These are phyloP conservation scores for Heterocephalus glaber DNA, from an alignment of 2,113 vertebrate species.

Conservation along the genomic window DNA sequence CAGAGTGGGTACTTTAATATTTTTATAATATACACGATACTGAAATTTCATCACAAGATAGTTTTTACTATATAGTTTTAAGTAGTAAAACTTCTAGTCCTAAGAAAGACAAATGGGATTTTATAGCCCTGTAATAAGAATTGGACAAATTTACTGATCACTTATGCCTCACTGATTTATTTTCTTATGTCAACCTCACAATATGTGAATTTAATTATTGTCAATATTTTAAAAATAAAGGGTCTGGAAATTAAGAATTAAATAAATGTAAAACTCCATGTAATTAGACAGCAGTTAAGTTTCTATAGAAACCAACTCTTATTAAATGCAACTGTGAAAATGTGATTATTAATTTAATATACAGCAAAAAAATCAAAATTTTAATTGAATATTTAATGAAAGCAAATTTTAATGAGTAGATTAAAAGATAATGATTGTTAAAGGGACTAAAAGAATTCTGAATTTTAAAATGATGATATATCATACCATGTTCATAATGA, in stretches of 20 bases:
- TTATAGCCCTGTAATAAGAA: background rate
- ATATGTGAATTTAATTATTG: background rate
- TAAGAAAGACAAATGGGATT: background rate
- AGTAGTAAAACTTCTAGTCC: background rate
- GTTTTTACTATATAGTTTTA: background rate
- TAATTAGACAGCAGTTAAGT: background rate
- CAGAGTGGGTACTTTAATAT: background rate
- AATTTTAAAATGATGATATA: conserved; percentile 4
- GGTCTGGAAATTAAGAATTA: background rate
- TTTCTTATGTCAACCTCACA: background rate
- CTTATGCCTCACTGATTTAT: background rate
- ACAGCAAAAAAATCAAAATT: conserved; percentile 21
- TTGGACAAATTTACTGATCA: background rate
- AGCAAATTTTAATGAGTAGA: background rate
- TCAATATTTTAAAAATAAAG: background rate
- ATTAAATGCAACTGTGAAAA: background rate
- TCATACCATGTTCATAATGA: background rate
- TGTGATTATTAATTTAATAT: conserved; percentile 40
- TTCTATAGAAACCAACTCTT: background rate
- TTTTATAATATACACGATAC: background rate
- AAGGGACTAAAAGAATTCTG: background rate
- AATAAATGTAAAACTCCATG: background rate
- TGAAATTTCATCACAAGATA: background rate
- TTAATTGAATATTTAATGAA: conserved; percentile 42
- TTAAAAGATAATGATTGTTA: background rate